These are phyloP conservation scores for Suillia variegata DNA, from an alignment of 2,888 invertebrate genomes.

Conservation along the genomic window DNA sequence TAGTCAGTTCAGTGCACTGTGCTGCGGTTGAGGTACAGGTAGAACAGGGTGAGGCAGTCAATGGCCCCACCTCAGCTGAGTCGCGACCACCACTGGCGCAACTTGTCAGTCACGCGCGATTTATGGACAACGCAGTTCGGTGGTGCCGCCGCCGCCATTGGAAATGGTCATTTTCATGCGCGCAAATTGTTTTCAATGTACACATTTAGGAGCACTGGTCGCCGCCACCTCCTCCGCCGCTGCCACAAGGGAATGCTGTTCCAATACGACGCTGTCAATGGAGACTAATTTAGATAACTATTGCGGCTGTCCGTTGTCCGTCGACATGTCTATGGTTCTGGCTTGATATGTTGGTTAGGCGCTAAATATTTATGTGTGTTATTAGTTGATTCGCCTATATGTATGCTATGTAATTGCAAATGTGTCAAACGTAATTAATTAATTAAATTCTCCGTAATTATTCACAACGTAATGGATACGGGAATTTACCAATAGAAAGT, in stretches of 20 bases:
- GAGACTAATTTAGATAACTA: neutral
- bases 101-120: constrained; percentile 5
- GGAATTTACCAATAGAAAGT: no score
- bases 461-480: no score
- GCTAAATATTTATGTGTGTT: no score
- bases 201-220: neutral
- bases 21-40: neutral
- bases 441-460: no score
- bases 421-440: no score
- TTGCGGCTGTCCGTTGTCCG: neutral
- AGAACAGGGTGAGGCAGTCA: neutral
- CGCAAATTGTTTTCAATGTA: neutral
- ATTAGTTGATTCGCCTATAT: no score
- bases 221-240: neutral
- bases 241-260: neutral
- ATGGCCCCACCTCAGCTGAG: neutral
- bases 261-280: neutral
- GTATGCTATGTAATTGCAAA: no score
- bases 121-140: neutral
- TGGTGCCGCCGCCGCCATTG: neutral
- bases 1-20: neutral
- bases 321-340: no score
- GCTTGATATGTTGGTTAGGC: no score
- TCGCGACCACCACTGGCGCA: neutral
- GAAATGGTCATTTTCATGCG: neutral